Evolutionary conservation across 2,888 invertebrate species (phyloP), one percentile per base, ranked within the genome.

Genomic region (Plagiodera versicolora): DNA sequence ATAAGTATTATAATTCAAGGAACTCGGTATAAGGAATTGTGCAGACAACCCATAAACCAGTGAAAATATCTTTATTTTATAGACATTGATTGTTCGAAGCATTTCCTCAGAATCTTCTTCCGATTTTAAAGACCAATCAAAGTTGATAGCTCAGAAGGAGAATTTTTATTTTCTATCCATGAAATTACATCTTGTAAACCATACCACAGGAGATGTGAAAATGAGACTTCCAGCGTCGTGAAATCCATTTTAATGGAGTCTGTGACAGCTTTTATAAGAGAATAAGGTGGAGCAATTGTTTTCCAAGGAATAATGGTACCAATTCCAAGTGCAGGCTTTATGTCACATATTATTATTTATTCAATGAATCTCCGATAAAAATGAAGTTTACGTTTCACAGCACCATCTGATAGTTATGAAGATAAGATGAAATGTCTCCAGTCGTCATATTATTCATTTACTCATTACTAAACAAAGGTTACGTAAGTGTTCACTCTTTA

Each of bases 101-200:
- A 32, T 32, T 32, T 9, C 32, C 11, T 20, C 8, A 30, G 50
- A 39, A 18, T 35, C 32, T 51, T 35, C 19, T 39, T 51, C 51
- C 19, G 18, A 44, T 53, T 53, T 53, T 44, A 53, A 24, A 53
- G 19, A 14, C 52, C 52, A 53, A 53, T 53, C 44, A 44, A 35
- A 52, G 52, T 28, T 20, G 20, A 44, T 20, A 24, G 39, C 20
- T 20, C 20, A 20, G 8, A 9, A 53, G 44, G 24, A 44, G 28
- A 28, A 44, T 44, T 53, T 53, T 39, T 44, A 53, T 44, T 6
- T 44, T 20, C 10, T 19, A 19, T 24, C 24, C 52, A 14, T 24
- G 39, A 14, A 19, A 53, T 53, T 19, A 39, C 52, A 24, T 44
- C 24, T 44, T 39, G 44, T 39, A 44, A 53, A 53, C 52, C 44